Base-by-base conservation (phyloP, 1,140 invertebrate species). In the Drosophila nigrodunni region DNA sequence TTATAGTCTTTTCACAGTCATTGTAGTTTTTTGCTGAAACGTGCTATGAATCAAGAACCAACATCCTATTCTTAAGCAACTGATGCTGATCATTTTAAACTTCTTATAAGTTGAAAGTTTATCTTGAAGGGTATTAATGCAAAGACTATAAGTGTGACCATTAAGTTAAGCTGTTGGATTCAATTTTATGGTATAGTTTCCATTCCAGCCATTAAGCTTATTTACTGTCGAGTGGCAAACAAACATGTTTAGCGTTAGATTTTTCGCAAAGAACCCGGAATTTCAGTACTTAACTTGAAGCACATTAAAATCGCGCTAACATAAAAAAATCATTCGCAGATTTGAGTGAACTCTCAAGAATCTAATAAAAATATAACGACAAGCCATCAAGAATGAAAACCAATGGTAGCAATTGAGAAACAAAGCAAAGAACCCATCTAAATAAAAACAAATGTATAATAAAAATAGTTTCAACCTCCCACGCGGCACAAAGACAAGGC, bases 261-360 rank as follows among this genome's bases (percentile, higher is more conserved):
- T 73, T 66, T 66, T 18, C 21, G 46, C 21, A 55, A 57, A 49
- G 18, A 82, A 83, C 85, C 85, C 80, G 83, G 85, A 88, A 88
- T 88, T 74, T 62, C 49, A 73, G 69, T 70, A 44, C 66, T 72
- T 43, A 72, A 86, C 75, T 59, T 80, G 69, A 87, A 87, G 69
- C 73, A 80, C 83, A 88, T 88, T 72, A 82, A 30, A 30, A 77
- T 68, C 79, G 73, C 8, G 30, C 13, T 13, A 55, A 41, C 47
- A 77, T 49, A 74, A 80, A 77, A 54, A 65, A 68, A 60, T 71
- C 75, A 34, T 67, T 68, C 55, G 70, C 67, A 34, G 75, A 78
- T 66, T 73, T 69, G 69, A 88, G 77, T 80, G 80, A 74, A 69
- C 82, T 82, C 65, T 87, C 46, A 74, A 74, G 73, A 64, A 78